Evolutionary conservation across 2,888 invertebrate species (phyloP), one percentile per base, ranked within the genome.

Genomic region (Chouioia cunea): DNA sequence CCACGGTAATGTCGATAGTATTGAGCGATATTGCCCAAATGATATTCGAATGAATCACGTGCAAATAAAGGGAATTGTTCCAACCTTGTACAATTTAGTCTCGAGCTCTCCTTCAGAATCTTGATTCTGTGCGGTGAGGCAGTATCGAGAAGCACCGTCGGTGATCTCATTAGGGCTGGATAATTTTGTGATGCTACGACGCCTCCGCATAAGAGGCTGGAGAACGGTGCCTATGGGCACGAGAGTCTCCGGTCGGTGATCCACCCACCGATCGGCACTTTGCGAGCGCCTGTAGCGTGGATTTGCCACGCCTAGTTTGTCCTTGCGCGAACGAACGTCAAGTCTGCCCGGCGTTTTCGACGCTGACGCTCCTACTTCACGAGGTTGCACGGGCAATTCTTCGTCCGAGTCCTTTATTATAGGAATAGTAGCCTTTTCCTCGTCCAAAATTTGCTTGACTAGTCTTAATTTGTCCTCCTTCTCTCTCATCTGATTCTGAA

Each of bases 101-200:
- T 97, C 96, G 2, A 99, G 87, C 81, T 97, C 97, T 0, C 99
- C 99, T 77, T 94, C 94, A 0, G 93, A 92, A 82, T 97, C 97
- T 20, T 94, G 92, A 78, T 95, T 95, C 86, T 99, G 98, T 0
- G 97, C 93, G 18, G 97, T 92, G 0, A 99, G 88, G 76, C 97
- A 94, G 84, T 99, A 99, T 81, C 97, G 97, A 0, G 93, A 92
- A 20, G 88, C 85, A 2, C 85, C 85, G 14, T 85, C 85, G 8
- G 80, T 83, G 20, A 85, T 84, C 54, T 85, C 91, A 74, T 93
- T 94, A 0, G 93, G 91, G 74, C 92, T 92, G 0, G 92, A 93
- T 15, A 97, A 87, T 82, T 94, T 93, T 8, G 92, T 92, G 0
- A 97, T 90, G 0, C 97, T 94, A 83, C 94, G 94, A 76, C 94